A percentile compares a stretch with the other conserved stretches of the same genome.
Conservation (phyloP, 2,888 invertebrate species). For the Lampropteryx suffumata region DNA sequence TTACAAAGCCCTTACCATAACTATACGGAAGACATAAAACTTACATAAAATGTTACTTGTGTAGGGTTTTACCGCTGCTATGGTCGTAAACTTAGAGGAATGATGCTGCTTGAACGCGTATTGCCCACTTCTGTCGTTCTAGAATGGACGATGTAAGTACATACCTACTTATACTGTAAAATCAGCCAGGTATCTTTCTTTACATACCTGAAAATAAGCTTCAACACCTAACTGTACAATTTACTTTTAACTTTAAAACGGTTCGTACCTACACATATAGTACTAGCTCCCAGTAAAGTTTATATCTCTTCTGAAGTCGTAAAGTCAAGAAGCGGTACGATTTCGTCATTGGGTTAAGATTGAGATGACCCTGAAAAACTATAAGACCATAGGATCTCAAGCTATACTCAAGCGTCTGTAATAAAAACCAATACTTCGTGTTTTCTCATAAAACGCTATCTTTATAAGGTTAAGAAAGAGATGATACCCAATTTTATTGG, state of each 20-base stretch:
- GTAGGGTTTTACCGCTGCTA: constrained; percentile 47
- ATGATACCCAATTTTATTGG: constrained; percentile 30
- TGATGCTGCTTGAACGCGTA: constrained; percentile 13
- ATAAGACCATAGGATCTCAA: constrained; percentile 11
- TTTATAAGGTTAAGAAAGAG: constrained; percentile 34
- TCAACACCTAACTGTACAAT: too few relatives aligned
- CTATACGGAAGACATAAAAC: constrained; percentile 33
- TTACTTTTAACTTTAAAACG: too few relatives aligned
- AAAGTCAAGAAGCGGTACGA: constrained; percentile 49
- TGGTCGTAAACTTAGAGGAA: constrained; percentile 22
- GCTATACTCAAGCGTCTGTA: constrained; percentile 22
- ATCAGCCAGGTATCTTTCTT: too few relatives aligned
- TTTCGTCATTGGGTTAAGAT: constrained; percentile 35
- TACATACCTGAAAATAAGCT: too few relatives aligned
- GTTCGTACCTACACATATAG: too few relatives aligned
- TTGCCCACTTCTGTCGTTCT: not conserved
- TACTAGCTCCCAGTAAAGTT: too few relatives aligned
- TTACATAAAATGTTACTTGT: constrained; percentile 44
- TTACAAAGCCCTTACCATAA: constrained; percentile 31
- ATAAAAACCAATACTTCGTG: constrained; percentile 35
- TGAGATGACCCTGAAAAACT: constrained; percentile 22
- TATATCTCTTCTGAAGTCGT: constrained; percentile 30
- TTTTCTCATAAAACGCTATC: constrained; percentile 35
- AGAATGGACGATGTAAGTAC: not conserved
- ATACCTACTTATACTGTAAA: too few relatives aligned